phyloP scores from a whole-genome alignment of 2,113 vertebrate genomes.

The Prietella phreatophila region DNA sequence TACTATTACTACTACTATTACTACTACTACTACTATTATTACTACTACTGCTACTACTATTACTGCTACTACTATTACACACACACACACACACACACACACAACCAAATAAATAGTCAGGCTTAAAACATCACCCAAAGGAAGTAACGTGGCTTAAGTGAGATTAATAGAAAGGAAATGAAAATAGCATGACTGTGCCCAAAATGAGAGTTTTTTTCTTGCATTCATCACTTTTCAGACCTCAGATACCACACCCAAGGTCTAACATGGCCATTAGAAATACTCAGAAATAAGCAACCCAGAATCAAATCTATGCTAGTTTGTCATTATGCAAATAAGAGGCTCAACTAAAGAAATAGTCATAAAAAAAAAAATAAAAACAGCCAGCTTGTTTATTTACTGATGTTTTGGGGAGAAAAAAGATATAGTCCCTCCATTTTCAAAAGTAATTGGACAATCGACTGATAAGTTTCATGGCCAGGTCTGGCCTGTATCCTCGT shows the following conservation, averaged over 20 bases:
- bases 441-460: no score
- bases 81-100: not conserved
- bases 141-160: not conserved
- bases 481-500: no score
- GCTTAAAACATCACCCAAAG: not conserved
- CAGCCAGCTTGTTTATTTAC: not conserved
- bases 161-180: conserved; percentile 38
- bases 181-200: conserved; percentile 28
- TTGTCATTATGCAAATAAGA: not conserved
- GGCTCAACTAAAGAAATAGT: not conserved
- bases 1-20: no score
- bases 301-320: not conserved
- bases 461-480: no score
- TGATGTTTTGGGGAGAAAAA: not conserved
- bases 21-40: no score
- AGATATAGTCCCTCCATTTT: no score
- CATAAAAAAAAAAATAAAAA: not conserved
- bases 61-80: no score
- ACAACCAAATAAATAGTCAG: not conserved
- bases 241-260: not conserved
- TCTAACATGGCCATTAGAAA: not conserved
- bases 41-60: no score
- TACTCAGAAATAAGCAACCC: not conserved
- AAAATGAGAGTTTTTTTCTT: conserved; percentile 1
- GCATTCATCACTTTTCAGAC: not conserved